Percentiles rank a stretch among this genome's conserved stretches.
These are phyloP conservation scores for Trissolcus brochymenae DNA, from an alignment of 2,888 invertebrate species.

Conservation along the genomic window DNA sequence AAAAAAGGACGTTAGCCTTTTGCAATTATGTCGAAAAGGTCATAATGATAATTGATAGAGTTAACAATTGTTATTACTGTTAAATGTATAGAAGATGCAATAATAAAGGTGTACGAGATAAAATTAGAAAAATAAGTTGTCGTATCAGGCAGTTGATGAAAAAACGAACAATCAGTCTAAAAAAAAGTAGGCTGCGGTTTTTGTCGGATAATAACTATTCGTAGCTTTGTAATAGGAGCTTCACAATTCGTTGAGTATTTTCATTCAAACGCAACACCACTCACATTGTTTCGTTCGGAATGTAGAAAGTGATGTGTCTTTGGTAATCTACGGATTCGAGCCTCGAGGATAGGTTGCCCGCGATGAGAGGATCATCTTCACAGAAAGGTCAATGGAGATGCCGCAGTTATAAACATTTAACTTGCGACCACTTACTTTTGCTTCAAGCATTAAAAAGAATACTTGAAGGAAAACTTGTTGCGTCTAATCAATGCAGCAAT, in stretches of 20 bases:
- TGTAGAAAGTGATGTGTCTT: constrained; percentile 76
- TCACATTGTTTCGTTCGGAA: constrained; percentile 73
- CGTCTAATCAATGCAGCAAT: too few relatives aligned
- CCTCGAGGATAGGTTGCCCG: constrained; percentile 64
- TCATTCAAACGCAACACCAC: constrained; percentile 62
- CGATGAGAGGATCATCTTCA: constrained; percentile 62
- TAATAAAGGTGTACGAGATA: not conserved
- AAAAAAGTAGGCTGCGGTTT: not conserved
- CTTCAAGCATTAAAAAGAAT: too few relatives aligned
- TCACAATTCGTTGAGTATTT: constrained; percentile 34
- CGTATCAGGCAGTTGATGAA: not conserved
- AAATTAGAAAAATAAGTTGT: not conserved
- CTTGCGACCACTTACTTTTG: constrained; percentile 22
- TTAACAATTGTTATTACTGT: not conserved
- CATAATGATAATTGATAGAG: not conserved
- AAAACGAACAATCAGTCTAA: constrained; percentile 34
- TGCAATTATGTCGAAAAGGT: not conserved
- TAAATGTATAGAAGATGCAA: not conserved
- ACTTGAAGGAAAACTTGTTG: too few relatives aligned
- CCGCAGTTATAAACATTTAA: constrained; percentile 23
- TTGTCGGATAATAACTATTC: too few relatives aligned
- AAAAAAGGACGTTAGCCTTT: too few relatives aligned
- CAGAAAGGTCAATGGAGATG: constrained; percentile 59
- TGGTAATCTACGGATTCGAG: constrained; percentile 64
- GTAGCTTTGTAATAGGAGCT: constrained; percentile 34